Evolutionary conservation across 2,797 vertebrate genomes (phyloP), one percentile per base, ranked within the genome.

Genomic region (Eremophila alpestris): DNA sequence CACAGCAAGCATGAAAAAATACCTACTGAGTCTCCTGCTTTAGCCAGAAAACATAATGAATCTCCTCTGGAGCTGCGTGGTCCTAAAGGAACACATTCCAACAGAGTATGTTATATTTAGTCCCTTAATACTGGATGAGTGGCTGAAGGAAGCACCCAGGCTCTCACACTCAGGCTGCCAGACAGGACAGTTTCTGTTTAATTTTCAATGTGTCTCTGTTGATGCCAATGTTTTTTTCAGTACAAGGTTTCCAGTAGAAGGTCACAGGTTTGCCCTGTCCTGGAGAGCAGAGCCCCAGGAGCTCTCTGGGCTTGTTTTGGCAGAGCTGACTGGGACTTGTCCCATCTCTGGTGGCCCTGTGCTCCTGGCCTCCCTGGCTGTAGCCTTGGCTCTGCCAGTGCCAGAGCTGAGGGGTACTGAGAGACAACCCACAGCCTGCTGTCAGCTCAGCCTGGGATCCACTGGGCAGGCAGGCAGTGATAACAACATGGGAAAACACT

Each of bases 301-400:
- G 20, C 26, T 30, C 6, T 11, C 38, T 19, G 32, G 32, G 24
- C 26, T 52, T 26, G 3, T 22, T 9, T 1, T 23, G 63, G 19
- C 63, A 36, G 29, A 54, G 41, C 14, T 29, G 12, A 3, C 4
- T 11, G 9, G 34, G 14, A 9, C 9, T 26, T 67, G 26, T 13
- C 63, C 26, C 21, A 3, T 7, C 17, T 5, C 43, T 48, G 32
- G 56, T 7, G 10, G n/a, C 48, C 26, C 83, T 23, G 15, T 32
- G 36, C 16, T 56, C 1, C 0, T 3, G 17, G 56, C 6, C n/a
- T 60, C 19, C 22, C 29, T 6, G 19, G 48, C 41, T 60, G 23
- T 4, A 24, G 30, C 36, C 62, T 13, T 65, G 63, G 30, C 36
- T 46, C 30, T 69, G 38, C 0, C 0, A 48, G n/a, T 19, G n/a